Percentiles rank a stretch among this genome's conserved stretches.
phyloP scores from a whole-genome alignment of 2,888 invertebrate species.

The Eupithecia subfuscata region DNA sequence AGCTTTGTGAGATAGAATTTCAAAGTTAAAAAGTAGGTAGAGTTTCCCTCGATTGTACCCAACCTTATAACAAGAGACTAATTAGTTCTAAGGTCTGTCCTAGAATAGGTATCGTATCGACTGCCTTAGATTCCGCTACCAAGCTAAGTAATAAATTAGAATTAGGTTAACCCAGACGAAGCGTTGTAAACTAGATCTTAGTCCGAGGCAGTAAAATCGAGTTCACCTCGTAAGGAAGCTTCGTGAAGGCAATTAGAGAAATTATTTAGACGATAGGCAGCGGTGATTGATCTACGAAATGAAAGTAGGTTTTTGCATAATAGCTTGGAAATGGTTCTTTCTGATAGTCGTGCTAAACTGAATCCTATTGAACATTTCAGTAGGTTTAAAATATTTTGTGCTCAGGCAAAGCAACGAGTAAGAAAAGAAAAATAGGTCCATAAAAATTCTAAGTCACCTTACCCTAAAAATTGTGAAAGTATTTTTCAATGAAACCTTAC shows the following conservation, averaged over 20 bases:
- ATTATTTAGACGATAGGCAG: constrained; percentile 40
- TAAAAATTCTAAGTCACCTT: neutral
- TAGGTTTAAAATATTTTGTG: neutral
- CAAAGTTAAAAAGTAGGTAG: neutral
- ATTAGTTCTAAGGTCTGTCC: neutral
- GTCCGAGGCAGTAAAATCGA: constrained; percentile 10
- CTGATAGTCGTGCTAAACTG: neutral
- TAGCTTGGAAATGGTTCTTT: neutral
- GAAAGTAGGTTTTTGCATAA: constrained; percentile 29
- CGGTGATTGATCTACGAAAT: constrained; percentile 46
- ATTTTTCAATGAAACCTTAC: neutral
- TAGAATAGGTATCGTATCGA: constrained; percentile 14
- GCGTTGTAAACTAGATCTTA: constrained; percentile 17
- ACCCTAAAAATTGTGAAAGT: neutral
- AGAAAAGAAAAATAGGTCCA: neutral
- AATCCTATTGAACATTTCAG: neutral
- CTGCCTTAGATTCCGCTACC: constrained; percentile 10
- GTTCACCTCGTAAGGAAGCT: constrained; percentile 14
- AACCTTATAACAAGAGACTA: neutral
- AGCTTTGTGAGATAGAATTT: neutral
- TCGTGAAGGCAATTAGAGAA: constrained; percentile 41
- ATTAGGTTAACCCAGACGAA: constrained; percentile 10
- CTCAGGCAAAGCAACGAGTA: neutral
- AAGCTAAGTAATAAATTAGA: constrained; percentile 15
- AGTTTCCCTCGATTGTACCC: neutral